Conservation (phyloP, 2,797 vertebrate species). For the Moxostoma hubbsi region DNA sequence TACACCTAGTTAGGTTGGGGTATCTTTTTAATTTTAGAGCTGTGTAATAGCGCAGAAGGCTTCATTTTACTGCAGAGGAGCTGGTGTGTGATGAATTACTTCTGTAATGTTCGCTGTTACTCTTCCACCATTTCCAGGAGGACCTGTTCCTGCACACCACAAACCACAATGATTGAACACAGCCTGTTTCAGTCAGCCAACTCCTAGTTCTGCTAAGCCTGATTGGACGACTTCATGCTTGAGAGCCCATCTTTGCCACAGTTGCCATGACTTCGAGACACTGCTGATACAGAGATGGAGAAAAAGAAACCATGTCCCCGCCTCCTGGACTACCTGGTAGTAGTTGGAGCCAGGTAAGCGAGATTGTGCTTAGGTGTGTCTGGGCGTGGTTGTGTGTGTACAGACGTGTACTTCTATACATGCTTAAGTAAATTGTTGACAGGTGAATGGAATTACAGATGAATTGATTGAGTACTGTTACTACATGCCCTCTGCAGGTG, state of each 20-base stretch:
- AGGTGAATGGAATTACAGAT: neutral
- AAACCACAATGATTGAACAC: conserved; percentile 57
- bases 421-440: neutral
- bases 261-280: conserved; percentile 83
- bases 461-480: conserved; percentile 21
- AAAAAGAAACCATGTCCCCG: conserved; percentile 95
- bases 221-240: conserved; percentile 55
- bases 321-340: conserved; percentile 96
- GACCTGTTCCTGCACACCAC: conserved; percentile 29
- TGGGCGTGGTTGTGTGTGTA: conserved; percentile 1
- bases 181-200: conserved; percentile 35
- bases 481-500: conserved; percentile 29
- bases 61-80: conserved; percentile 9
- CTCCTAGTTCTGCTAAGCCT: conserved; percentile 43
- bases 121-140: conserved; percentile 63
- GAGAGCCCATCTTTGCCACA: conserved; percentile 65
- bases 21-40: neutral
- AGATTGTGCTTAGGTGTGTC: neutral
- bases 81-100: conserved; percentile 32
- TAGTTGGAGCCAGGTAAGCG: conserved; percentile 93
- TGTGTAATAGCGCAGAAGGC: neutral
- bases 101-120: conserved; percentile 26
- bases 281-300: conserved; percentile 84
- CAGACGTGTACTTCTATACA: too few species aligned
- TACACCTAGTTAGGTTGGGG: neutral